Base-by-base conservation (phyloP, 2,113 vertebrate species). In the Burhinus oedicnemus region DNA sequence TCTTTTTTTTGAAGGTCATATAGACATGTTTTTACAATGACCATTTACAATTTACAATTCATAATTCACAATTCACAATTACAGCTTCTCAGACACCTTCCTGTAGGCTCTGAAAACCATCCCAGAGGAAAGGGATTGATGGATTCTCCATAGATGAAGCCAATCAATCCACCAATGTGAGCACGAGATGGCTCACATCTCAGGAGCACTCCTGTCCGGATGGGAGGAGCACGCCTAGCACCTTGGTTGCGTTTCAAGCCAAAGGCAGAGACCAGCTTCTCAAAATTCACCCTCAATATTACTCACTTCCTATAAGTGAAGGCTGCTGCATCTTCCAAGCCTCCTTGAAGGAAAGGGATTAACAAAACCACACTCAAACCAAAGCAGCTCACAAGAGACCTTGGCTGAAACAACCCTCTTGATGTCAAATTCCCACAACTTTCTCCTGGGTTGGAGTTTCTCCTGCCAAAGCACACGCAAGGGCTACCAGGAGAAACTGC, bases 401-500 rank as follows among this genome's bases (percentile, higher is more conserved):
- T 76, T 36, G 58, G 84, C 65, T 87, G 61, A 87, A 76, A 87
- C 32, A 77, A 77, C 7, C 8, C 4, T 22, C n/a, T 76, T 23
- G 12, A 75, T 29, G 45, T 30, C 11, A 14, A 71, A 79, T 82
- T 96, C 74, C 89, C 91, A 84, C 65, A 87, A 18, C 57, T 42
- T 91, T 91, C 85, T 74, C 70, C 47, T 55, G 49, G 30, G 29
- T 2, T 91, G 72, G 54, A 81, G 47, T 38, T 87, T 90, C 58
- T 93, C 27, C 61, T 89, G 87, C 74, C 89, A 95, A 87, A 94
- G 68, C 7, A 64, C 55, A 95, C 0, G 0, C 20, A 23, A 94
- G 32, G 66, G 83, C 83, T 78, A 89, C 87, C 89, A 96, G 74
- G 52, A 93, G 64, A 95, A 95, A 80, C 40, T 49, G 62, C 72